Evolutionary conservation across 2,888 invertebrate genomes (phyloP), one percentile per base, ranked within the genome.

Genomic region (Pandemis corylana): DNA sequence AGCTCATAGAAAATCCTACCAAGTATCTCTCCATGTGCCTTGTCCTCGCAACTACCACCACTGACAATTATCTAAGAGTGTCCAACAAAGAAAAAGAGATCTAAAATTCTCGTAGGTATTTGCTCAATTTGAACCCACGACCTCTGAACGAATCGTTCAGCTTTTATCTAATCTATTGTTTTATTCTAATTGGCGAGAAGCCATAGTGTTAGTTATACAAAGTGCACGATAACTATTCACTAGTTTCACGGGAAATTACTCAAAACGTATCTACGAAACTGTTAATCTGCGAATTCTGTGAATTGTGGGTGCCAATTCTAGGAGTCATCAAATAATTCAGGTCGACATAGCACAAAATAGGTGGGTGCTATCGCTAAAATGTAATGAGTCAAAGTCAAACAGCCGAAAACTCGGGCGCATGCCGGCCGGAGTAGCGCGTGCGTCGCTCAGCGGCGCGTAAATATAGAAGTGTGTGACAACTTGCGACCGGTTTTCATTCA

Each of bases 401-500:
- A 77, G 68, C 73, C 80, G 80, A 77, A 80, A 76, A 80, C 59
- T 78, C 82, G 78, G 72, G 20, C 65, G 49, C 7, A 44, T 15
- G 15, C 49, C 76, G 81, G 15, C 49, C 76, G 81, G 28, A 36
- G 28, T 36, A 36, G 81, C 83, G 80, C 79, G 80, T 76, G 82
- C 83, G 82, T 80, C 78, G 77, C 77, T 85, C 83, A 82, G 81
- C 79, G 79, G 82, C 75, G 85, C 85, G 85, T 92, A 93, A 89
- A 88, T 88, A 88, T 93, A 93, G 93, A 89, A 75, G 72, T 79
- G 84, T 86, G 87, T 90, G 93, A 92, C 93, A 92, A 89, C 56
- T 86, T 85, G 77, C 80, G 79, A 80, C 81, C 81, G 78, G 76
- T 77, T 80, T 78, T 72, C 76, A 76, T 77, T 80, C 75, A 80